Conservation (phyloP, 1,140 invertebrate genomes). For the Trachymyrmex septentrionalis region DNA sequence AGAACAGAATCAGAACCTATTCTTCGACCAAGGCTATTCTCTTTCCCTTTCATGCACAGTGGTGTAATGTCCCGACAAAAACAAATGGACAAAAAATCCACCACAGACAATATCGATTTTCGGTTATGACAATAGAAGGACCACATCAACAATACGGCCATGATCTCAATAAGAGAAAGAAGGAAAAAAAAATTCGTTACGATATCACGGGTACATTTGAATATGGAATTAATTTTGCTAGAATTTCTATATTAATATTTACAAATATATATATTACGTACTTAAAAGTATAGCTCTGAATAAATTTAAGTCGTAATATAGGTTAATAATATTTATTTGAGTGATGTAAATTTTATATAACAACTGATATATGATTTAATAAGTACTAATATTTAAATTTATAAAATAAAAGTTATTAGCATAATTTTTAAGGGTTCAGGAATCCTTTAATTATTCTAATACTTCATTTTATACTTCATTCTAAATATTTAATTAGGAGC, state of each 20-base stretch:
- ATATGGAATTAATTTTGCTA: not conserved
- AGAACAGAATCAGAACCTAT: conserved; percentile 79
- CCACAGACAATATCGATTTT: conserved; percentile 68
- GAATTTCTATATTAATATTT: not conserved
- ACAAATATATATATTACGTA: not conserved
- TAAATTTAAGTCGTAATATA: too few species aligned
- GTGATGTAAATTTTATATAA: too few species aligned
- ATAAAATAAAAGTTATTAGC: conserved; percentile 1
- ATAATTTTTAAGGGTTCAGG: not conserved
- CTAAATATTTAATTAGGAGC: too few species aligned
- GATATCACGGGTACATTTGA: not conserved
- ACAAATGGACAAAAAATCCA: conserved; percentile 67
- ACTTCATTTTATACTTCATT: too few species aligned
- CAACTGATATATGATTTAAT: too few species aligned
- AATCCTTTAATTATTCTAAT: too few species aligned
- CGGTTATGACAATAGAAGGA: conserved; percentile 68
- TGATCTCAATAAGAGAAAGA: conserved; percentile 58
- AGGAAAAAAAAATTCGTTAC: not conserved
- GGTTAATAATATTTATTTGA: too few species aligned
- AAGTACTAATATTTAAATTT: not conserved
- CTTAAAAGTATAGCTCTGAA: too few species aligned
- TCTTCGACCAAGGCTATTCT: conserved; percentile 74
- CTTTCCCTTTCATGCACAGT: conserved; percentile 65
- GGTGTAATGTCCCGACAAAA: conserved; percentile 70
- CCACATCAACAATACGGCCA: conserved; percentile 61